Evolutionary conservation across 2,797 vertebrate species (phyloP).

Genomic region (Cuniculus paca): DNA sequence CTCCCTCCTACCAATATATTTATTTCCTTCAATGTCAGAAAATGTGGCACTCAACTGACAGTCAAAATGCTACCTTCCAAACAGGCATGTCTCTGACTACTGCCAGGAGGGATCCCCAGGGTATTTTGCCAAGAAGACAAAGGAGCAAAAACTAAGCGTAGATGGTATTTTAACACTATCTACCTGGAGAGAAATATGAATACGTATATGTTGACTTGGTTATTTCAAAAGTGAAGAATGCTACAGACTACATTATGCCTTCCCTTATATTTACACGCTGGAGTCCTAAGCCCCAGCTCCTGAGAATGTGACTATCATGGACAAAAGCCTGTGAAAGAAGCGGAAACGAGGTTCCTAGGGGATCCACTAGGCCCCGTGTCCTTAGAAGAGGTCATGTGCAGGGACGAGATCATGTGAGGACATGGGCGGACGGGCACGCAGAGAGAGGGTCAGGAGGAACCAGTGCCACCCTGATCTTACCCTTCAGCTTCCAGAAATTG

Average conservation of each 20-base stretch:
- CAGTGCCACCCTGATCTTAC: neutral
- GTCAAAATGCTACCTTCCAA: slow-evolving; percentile 31
- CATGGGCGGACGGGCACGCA: neutral
- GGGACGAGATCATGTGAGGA: neutral
- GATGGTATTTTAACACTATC: neutral
- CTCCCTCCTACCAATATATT: neutral
- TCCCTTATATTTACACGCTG: neutral
- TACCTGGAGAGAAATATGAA: neutral
- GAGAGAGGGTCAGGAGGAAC: neutral
- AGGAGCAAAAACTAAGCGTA: neutral
- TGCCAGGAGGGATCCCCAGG: neutral
- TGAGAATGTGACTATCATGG: neutral
- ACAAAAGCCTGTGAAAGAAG: neutral
- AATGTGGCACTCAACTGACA: neutral
- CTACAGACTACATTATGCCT: neutral
- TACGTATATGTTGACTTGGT: neutral
- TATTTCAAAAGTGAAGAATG: neutral
- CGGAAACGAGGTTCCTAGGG: neutral
- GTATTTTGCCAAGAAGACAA: neutral
- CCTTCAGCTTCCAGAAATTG: neutral
- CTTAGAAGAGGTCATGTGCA: neutral
- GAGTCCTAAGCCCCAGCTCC: neutral
- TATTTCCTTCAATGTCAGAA: neutral
- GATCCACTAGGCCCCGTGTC: neutral
- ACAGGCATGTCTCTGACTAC: neutral